Conservation (phyloP, 2,113 vertebrate species). For the Cottus gobio region DNA sequence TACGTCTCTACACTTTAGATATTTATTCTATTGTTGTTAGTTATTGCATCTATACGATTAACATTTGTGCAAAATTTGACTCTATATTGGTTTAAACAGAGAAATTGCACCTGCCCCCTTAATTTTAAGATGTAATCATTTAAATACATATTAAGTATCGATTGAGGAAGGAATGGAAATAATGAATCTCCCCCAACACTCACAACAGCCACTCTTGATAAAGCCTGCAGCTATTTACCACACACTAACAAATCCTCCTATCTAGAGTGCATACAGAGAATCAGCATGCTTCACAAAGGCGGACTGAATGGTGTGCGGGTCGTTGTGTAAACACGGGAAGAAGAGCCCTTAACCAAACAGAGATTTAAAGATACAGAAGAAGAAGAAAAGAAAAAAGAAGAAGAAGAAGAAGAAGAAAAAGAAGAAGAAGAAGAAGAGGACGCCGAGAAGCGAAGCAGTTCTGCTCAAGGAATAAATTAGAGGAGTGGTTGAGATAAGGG, state of each 20-base stretch:
- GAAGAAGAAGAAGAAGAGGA: constrained; percentile 25
- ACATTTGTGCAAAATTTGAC: neutral
- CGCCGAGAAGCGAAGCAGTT: constrained; percentile 18
- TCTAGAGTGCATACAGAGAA: constrained; percentile 46
- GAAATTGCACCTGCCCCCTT: neutral
- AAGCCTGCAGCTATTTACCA: constrained; percentile 49
- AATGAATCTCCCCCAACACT: neutral
- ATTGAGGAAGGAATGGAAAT: neutral
- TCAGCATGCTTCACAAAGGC: constrained; percentile 23
- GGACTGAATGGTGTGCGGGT: constrained; percentile 21
- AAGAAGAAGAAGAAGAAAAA: constrained; percentile 21
- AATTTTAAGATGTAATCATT: too few relatives aligned
- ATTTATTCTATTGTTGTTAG: neutral
- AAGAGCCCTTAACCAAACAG: constrained; percentile 70
- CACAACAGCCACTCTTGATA: constrained; percentile 30
- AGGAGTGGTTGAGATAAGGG: constrained; percentile 47
- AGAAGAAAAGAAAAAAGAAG: neutral
- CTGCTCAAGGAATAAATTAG: constrained; percentile 22
- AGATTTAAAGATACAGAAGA: constrained; percentile 59
- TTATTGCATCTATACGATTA: neutral
- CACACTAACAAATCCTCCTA: constrained; percentile 53
- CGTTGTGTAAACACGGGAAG: constrained; percentile 68
- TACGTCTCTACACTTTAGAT: neutral
- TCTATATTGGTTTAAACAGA: neutral
- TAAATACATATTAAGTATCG: neutral